phyloP scores from a whole-genome alignment of 1,140 invertebrate species.

The Ceratina japonica region DNA sequence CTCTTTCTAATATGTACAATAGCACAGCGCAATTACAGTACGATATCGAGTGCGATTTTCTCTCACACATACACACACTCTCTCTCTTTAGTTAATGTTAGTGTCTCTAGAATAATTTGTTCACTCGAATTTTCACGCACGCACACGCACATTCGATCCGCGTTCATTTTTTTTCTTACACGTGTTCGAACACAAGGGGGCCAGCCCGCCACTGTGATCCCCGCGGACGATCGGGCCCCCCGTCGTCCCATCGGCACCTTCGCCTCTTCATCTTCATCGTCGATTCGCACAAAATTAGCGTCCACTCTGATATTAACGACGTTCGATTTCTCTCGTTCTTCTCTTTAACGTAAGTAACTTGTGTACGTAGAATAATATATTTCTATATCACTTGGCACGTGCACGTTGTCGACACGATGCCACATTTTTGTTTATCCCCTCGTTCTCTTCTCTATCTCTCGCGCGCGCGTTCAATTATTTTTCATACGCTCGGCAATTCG shows the following conservation, averaged over 20 bases:
- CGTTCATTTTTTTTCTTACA: not conserved
- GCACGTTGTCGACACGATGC: conserved; percentile 73
- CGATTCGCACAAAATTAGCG: conserved; percentile 57
- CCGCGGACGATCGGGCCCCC: conserved; percentile 22
- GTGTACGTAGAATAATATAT: conserved; percentile 56
- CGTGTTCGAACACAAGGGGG: not conserved
- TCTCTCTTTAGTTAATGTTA: not conserved
- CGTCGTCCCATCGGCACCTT: conserved; percentile 21
- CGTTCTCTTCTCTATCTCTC: not conserved
- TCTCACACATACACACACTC: conserved; percentile 29
- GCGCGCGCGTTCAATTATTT: conserved; percentile 4
- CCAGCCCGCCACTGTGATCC: conserved; percentile 26
- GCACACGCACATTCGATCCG: not conserved
- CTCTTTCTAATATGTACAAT: conserved; percentile 70
- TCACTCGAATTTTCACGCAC: not conserved
- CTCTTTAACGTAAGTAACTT: conserved; percentile 34
- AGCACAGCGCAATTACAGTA: conserved; percentile 73
- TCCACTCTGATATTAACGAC: conserved; percentile 67
- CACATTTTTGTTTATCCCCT: conserved; percentile 64
- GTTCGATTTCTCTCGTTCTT: conserved; percentile 36
- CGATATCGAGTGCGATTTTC: conserved; percentile 68
- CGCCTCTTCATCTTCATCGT: conserved; percentile 24
- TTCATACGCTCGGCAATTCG: not conserved
- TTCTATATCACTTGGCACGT: conserved; percentile 71
- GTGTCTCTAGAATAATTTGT: too few species aligned